Percentiles rank a stretch among this genome's conserved stretches.
These are phyloP conservation scores for Scomber scombrus DNA, from an alignment of 2,113 vertebrate genomes.

Conservation along the genomic window DNA sequence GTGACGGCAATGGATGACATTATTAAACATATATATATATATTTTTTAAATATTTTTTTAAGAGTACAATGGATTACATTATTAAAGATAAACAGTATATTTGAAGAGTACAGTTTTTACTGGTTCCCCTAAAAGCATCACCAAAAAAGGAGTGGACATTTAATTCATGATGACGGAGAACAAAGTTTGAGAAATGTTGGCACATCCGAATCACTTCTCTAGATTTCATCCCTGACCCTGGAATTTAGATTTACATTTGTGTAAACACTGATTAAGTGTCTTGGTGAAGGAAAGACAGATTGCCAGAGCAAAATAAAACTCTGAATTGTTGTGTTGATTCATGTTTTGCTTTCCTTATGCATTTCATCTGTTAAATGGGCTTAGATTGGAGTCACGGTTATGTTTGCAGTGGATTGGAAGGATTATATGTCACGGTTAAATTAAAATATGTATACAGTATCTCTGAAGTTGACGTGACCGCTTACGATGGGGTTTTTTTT, in stretches of 20 bases:
- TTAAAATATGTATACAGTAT: too few species aligned
- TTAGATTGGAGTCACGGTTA: background rate
- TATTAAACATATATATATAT: too few species aligned
- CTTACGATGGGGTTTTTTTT: background rate
- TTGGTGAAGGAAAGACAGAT: background rate
- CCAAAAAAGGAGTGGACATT: background rate
- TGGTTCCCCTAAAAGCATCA: background rate
- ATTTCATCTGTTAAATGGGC: background rate
- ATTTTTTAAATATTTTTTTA: too few species aligned
- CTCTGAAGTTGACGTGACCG: too few species aligned
- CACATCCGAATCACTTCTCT: background rate
- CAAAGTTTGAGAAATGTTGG: background rate
- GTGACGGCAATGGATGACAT: constrained; percentile 17
- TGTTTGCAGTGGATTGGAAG: background rate
- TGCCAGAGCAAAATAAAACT: background rate
- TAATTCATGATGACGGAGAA: background rate
- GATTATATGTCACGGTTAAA: background rate
- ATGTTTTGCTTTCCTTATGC: background rate
- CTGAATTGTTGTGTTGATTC: background rate
- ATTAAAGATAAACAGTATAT: too few species aligned
- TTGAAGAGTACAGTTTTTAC: background rate
- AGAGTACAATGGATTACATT: too few species aligned
- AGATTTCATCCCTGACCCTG: background rate
- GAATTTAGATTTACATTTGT: background rate
- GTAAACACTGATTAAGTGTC: background rate